phyloP scores from a whole-genome alignment of 2,888 invertebrate genomes.

The Coecobrya sp. region DNA sequence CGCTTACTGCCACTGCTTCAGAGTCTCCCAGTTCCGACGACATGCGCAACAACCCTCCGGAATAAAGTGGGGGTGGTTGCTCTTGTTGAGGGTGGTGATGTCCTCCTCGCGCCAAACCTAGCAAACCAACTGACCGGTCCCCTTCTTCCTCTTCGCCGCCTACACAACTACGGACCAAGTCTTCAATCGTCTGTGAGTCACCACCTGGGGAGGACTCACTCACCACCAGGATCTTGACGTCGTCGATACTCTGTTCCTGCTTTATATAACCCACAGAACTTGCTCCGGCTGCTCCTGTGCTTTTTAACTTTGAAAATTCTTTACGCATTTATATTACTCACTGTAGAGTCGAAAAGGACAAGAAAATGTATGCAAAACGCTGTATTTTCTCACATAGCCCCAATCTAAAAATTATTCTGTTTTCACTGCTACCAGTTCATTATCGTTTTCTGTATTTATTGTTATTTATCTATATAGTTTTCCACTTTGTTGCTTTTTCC shows the following conservation, averaged over 20 bases:
- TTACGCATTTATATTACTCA: conserved; percentile 65
- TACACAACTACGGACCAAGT: conserved; percentile 69
- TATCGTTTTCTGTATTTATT: neutral
- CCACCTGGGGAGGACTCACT: conserved; percentile 57
- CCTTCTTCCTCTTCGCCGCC: conserved; percentile 54
- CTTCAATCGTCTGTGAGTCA: conserved; percentile 68
- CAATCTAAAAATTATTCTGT: neutral
- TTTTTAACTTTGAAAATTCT: conserved; percentile 66
- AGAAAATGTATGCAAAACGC: neutral
- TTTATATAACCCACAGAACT: conserved; percentile 7
- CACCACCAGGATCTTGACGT: conserved; percentile 72
- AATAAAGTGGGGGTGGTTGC: conserved; percentile 1
- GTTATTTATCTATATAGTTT: neutral
- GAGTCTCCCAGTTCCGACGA: conserved; percentile 83
- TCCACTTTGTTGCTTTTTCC: conserved; percentile 47
- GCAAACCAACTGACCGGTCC: conserved; percentile 44
- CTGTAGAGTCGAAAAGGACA: neutral
- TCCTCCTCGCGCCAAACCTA: conserved; percentile 27
- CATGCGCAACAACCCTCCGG: conserved; percentile 78
- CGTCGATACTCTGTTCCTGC: conserved; percentile 48
- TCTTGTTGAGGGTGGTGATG: neutral
- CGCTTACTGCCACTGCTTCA: conserved; percentile 19
- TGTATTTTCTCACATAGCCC: conserved; percentile 69
- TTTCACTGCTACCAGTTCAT: conserved; percentile 7
- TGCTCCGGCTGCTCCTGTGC: neutral